Percentiles rank a stretch among this genome's conserved stretches.
phyloP scores from a whole-genome alignment of 2,113 vertebrate species.

The Lophius piscatorius region DNA sequence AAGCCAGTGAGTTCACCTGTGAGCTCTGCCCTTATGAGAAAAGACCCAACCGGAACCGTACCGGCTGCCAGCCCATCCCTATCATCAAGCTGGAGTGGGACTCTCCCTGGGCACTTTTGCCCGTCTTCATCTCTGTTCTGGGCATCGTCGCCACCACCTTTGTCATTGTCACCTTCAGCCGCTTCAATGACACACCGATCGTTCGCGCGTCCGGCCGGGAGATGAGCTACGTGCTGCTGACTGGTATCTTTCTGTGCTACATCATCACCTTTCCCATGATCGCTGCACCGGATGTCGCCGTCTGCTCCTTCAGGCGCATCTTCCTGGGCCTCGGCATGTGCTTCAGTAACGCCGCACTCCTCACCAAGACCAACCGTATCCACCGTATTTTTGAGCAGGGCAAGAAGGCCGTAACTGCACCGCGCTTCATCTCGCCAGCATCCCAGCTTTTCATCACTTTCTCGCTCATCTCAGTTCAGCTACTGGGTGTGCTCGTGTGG shows the following conservation, averaged over 20 bases:
- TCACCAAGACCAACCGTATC: constrained; percentile 98
- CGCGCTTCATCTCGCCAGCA: constrained; percentile 94
- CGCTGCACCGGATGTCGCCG: constrained; percentile 85
- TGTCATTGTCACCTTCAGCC: constrained; percentile 89
- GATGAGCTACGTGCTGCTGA: constrained; percentile 94
- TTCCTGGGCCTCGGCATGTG: constrained; percentile 96
- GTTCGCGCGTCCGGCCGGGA: constrained; percentile 94
- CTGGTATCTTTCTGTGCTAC: constrained; percentile 96
- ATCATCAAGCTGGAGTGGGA: constrained; percentile 95
- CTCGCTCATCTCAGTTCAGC: constrained; percentile 93
- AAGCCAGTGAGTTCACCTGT: constrained; percentile 90
- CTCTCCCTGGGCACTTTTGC: constrained; percentile 93
- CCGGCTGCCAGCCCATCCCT: constrained; percentile 91
- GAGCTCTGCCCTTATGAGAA: constrained; percentile 92
- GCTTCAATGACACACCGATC: constrained; percentile 91
- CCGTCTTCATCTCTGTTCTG: constrained; percentile 91
- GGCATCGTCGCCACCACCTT: constrained; percentile 92
- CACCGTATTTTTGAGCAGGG: constrained; percentile 98
- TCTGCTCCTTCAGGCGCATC: constrained; percentile 92
- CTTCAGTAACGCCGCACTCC: constrained; percentile 94
- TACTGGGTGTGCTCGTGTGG: constrained; percentile 92
- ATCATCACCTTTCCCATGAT: constrained; percentile 96
- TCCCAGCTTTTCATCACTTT: constrained; percentile 95
- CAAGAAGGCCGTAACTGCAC: constrained; percentile 91
- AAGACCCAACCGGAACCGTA: constrained; percentile 88